Percentiles rank a stretch among this genome's conserved stretches.
phyloP scores from a whole-genome alignment of 2,797 vertebrate species.

The Intellagama lesueurii region DNA sequence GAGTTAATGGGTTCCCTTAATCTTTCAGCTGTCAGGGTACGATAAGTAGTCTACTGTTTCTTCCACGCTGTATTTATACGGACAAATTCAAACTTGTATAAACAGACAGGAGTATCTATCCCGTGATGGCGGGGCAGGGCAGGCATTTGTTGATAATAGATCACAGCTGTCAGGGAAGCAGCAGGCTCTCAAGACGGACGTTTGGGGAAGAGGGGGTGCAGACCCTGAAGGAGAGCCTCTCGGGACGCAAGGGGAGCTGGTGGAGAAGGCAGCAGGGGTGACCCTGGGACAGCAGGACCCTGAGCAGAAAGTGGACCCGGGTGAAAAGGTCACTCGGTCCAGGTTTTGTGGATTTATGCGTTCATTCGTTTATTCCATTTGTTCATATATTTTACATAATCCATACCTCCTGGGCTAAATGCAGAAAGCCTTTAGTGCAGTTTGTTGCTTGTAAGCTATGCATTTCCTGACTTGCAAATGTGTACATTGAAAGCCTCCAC shows the following conservation, averaged over 20 bases:
- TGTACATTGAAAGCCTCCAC: no score
- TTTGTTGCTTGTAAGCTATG: no score
- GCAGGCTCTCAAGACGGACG: not conserved
- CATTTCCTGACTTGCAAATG: no score
- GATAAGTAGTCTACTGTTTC: slow-evolving; percentile 72
- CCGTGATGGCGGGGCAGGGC: slow-evolving; percentile 66
- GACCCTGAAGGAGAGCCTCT: not conserved
- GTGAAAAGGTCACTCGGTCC: no score
- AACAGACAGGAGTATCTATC: slow-evolving; percentile 76
- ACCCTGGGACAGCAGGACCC: no score
- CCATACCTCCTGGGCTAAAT: no score
- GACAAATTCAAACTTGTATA: slow-evolving; percentile 75
- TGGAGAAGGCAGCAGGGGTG: not conserved
- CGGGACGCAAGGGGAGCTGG: not conserved
- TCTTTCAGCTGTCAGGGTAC: slow-evolving; percentile 73
- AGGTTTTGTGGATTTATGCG: no score
- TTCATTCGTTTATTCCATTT: no score
- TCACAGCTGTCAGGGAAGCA: slow-evolving; percentile 66
- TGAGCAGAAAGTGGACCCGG: no score
- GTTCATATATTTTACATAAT: no score
- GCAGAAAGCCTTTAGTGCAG: no score
- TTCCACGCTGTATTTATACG: slow-evolving; percentile 67
- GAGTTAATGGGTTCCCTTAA: slow-evolving; percentile 73
- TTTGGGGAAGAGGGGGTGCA: not conserved
- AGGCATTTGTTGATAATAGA: slow-evolving; percentile 69